Evolutionary conservation across 1,140 invertebrate genomes (phyloP).

Genomic region (Aphelenchoides avenae): DNA sequence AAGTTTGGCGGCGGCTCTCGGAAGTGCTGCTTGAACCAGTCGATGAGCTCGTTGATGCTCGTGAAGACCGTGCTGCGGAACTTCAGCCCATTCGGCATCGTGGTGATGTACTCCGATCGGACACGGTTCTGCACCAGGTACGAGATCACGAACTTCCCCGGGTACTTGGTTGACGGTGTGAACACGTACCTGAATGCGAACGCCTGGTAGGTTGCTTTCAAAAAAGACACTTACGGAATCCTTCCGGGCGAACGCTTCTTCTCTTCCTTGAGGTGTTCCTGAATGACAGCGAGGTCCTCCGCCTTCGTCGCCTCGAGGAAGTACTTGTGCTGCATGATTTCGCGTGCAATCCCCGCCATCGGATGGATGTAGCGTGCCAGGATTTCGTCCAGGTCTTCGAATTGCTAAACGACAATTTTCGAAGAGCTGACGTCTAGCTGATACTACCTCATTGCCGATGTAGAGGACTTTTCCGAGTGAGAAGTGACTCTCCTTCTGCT

Average conservation of each 20-base stretch:
- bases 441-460: constrained; percentile 67
- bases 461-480: constrained; percentile 81
- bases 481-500: constrained; percentile 93
- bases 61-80: constrained; percentile 84
- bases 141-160: constrained; percentile 88
- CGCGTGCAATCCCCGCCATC: constrained; percentile 84
- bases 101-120: constrained; percentile 83
- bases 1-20: no score
- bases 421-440: background rate
- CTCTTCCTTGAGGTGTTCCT: constrained; percentile 78
- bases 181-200: constrained; percentile 58
- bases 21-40: constrained; percentile 80
- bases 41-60: constrained; percentile 74
- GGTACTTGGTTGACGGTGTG: constrained; percentile 69
- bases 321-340: constrained; percentile 85
- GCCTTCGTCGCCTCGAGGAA: constrained; percentile 62
- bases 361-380: constrained; percentile 90
- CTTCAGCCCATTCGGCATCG: constrained; percentile 83
- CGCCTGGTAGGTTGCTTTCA: constrained; percentile 18
- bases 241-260: constrained; percentile 77
- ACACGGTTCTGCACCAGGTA: constrained; percentile 79
- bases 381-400: constrained; percentile 98
- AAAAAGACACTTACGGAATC: constrained; percentile 76
- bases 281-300: constrained; percentile 71
- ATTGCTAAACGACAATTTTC: constrained; percentile 66